These are phyloP conservation scores for Vulpes lagopus DNA, from an alignment of 2,113 vertebrate genomes.

Conservation along the genomic window DNA sequence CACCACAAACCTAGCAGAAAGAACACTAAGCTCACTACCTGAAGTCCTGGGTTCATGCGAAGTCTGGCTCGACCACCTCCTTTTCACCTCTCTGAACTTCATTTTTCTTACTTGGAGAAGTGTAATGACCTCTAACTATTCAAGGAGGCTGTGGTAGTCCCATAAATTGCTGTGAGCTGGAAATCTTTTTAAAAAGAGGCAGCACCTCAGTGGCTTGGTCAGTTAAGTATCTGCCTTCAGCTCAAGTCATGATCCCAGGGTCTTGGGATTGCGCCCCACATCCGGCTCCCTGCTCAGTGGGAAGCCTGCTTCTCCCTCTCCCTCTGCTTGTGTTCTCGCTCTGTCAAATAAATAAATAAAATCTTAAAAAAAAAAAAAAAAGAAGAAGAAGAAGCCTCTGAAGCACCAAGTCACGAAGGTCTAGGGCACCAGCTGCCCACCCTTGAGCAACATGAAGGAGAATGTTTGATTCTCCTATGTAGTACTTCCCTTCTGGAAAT, in stretches of 20 bases:
- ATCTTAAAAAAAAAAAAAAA: neutral
- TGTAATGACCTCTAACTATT: neutral
- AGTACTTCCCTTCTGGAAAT: neutral
- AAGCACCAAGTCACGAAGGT: neutral
- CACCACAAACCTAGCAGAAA: neutral
- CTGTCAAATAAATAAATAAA: neutral
- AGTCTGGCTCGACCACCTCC: neutral
- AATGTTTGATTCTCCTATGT: neutral
- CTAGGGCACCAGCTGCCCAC: neutral
- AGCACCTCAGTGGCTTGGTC: neutral
- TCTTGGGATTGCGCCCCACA: neutral
- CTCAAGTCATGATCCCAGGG: neutral
- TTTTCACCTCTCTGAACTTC: neutral
- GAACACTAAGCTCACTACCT: neutral
- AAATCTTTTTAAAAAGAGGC: neutral
- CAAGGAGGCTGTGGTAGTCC: neutral
- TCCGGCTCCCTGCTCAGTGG: neutral
- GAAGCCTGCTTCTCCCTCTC: neutral
- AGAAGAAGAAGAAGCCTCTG: neutral
- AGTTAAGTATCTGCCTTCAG: neutral
- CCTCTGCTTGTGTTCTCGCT: neutral
- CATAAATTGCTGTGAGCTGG: neutral
- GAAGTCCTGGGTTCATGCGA: neutral
- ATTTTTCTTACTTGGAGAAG: neutral
- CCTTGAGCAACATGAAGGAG: neutral